Conservation (phyloP, 2,888 invertebrate genomes). For the Napeogenes sylphis region DNA sequence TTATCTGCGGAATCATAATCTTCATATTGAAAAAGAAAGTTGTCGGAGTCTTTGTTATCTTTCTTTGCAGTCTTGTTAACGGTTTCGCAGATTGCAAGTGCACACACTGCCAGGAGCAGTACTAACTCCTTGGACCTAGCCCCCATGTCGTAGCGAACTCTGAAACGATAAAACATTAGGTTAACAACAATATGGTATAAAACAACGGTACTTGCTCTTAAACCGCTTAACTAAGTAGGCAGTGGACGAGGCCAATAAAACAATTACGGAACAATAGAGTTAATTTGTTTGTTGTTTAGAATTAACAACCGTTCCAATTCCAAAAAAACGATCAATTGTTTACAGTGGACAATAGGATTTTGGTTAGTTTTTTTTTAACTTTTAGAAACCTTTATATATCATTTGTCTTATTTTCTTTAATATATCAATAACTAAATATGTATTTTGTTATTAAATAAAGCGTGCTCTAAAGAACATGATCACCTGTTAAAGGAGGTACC, state of each 20-base stretch:
- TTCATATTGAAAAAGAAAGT: constrained; percentile 61
- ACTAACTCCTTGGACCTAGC: constrained; percentile 71
- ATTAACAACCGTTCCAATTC: constrained; percentile 11
- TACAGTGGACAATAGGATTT: constrained; percentile 10
- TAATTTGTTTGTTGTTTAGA: constrained; percentile 6
- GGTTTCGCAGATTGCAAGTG: constrained; percentile 60
- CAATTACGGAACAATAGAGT: constrained; percentile 49
- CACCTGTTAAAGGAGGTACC: too few relatives aligned
- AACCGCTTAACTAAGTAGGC: constrained; percentile 2
- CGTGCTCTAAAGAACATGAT: too few relatives aligned
- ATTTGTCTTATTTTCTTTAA: too few relatives aligned
- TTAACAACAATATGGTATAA: not conserved
- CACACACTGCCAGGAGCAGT: constrained; percentile 70
- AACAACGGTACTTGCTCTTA: not conserved
- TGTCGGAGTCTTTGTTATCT: constrained; percentile 52
- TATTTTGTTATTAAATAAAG: too few relatives aligned
- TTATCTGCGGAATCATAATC: constrained; percentile 68
- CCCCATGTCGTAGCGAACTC: constrained; percentile 74
- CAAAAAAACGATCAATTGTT: constrained; percentile 15
- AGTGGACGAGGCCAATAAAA: constrained; percentile 31
- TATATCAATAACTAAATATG: too few relatives aligned
- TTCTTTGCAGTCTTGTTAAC: constrained; percentile 59
- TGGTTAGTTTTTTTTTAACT: not conserved
- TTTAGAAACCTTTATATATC: too few relatives aligned
- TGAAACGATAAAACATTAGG: constrained; percentile 50